Conservation (phyloP, 2,888 invertebrate genomes). For the Cylloceria caligata region DNA sequence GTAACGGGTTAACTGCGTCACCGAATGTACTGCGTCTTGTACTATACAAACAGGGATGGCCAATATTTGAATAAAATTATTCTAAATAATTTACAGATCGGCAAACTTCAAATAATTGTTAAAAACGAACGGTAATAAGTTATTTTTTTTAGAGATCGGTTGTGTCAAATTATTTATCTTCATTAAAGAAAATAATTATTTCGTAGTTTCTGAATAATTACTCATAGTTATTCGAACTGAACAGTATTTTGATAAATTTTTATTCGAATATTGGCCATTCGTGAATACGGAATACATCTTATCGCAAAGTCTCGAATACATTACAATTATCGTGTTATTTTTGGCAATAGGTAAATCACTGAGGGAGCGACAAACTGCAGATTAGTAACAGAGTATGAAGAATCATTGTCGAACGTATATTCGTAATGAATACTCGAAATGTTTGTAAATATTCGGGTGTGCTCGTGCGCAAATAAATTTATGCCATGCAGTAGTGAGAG, state of each 20-base stretch:
- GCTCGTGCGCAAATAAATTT: slow-evolving; percentile 16
- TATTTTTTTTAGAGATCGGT: too few relatives aligned
- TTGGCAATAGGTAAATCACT: slow-evolving; percentile 48
- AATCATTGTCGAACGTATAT: slow-evolving; percentile 49
- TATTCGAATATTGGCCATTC: not conserved
- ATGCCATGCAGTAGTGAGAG: not conserved
- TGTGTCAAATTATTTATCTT: not conserved
- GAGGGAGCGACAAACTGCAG: slow-evolving; percentile 27
- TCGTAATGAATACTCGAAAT: slow-evolving; percentile 26
- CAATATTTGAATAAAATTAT: slow-evolving; percentile 2
- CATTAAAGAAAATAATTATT: not conserved
- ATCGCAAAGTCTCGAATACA: slow-evolving; percentile 36
- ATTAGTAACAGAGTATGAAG: slow-evolving; percentile 45
- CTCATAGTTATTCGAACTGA: not conserved
- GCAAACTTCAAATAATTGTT: not conserved
- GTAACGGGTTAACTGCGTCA: not conserved
- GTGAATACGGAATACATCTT: not conserved
- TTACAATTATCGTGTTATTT: slow-evolving; percentile 65
- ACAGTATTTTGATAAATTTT: not conserved
- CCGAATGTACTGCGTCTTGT: slow-evolving; percentile 7
- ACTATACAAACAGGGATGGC: not conserved
- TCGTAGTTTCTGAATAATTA: not conserved
- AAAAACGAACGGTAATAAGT: not conserved
- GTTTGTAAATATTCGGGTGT: slow-evolving; percentile 25
- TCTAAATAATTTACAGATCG: not conserved